A percentile compares a stretch with the other conserved stretches of the same genome.
Conservation (phyloP, 2,888 invertebrate genomes). For the Bugula neritina region DNA sequence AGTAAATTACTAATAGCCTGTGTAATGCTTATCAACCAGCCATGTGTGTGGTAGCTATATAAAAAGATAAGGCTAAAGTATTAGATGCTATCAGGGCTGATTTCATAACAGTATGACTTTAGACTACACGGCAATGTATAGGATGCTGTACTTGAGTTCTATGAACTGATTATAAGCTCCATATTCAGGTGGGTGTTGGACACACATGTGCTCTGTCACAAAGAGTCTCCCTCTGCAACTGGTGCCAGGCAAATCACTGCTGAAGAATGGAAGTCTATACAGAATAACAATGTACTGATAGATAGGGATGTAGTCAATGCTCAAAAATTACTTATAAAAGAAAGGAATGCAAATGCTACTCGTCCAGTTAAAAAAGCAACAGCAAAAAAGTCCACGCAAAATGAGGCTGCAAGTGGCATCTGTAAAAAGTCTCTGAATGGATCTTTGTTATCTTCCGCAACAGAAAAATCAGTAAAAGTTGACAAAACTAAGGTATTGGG, state of each 20-base stretch:
- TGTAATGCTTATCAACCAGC: too few species aligned
- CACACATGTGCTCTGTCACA: constrained; percentile 8
- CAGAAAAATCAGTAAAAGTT: not conserved
- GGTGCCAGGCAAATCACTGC: constrained; percentile 11
- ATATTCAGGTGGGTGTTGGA: constrained; percentile 17
- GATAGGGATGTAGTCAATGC: constrained; percentile 7
- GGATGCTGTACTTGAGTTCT: too few species aligned
- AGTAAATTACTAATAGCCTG: too few species aligned
- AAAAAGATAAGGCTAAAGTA: too few species aligned
- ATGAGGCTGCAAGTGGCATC: not conserved
- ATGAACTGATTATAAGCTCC: too few species aligned
- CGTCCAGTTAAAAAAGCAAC: not conserved
- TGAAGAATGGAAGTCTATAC: not conserved
- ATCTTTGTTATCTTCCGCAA: not conserved
- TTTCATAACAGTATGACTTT: too few species aligned
- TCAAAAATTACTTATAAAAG: not conserved
- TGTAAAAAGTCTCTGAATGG: not conserved
- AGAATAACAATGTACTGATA: not conserved
- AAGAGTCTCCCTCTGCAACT: not conserved
- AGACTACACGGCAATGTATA: too few species aligned
- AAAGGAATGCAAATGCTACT: not conserved
- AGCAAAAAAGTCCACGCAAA: not conserved
- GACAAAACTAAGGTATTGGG: not conserved
- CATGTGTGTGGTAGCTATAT: too few species aligned
- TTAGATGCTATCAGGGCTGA: too few species aligned